These are phyloP conservation scores for Fabriciana adippe DNA, from an alignment of 2,888 invertebrate genomes.

Conservation along the genomic window DNA sequence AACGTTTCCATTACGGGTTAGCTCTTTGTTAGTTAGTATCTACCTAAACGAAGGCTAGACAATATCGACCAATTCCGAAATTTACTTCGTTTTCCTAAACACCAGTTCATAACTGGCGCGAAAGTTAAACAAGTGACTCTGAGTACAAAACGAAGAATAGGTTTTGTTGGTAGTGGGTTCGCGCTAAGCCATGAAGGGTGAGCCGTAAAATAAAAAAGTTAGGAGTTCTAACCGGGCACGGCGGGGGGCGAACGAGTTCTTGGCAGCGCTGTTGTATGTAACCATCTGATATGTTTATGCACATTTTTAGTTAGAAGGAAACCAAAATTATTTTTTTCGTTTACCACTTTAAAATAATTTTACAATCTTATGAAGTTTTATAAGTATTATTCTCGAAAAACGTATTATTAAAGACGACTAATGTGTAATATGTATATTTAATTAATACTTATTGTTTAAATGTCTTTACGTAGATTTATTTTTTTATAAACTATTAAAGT, in stretches of 20 bases:
- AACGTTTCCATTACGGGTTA: no score
- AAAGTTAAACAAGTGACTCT: constrained; percentile 55
- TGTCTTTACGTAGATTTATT: not conserved
- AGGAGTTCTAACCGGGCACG: constrained; percentile 79
- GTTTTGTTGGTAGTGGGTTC: constrained; percentile 65
- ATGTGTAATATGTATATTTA: no score
- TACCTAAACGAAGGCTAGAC: not conserved
- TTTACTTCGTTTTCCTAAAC: constrained; percentile 41
- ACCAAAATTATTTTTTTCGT: no score
- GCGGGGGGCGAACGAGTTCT: constrained; percentile 75
- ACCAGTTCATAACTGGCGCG: constrained; percentile 51
- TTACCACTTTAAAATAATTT: no score
- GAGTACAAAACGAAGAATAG: constrained; percentile 42
- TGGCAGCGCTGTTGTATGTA: constrained; percentile 61
- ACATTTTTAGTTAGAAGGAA: no score
- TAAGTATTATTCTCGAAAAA: no score
- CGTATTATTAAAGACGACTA: no score
- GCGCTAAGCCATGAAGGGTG: constrained; percentile 78
- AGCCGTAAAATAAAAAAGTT: constrained; percentile 76
- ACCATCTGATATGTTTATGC: constrained; percentile 39
- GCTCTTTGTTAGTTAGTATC: not conserved
- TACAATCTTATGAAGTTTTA: no score
- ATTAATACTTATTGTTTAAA: no score
- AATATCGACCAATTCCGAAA: constrained; percentile 27
- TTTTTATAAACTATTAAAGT: no score